Percentiles rank a stretch among this genome's conserved stretches.
Evolutionary conservation across 1,140 invertebrate genomes (phyloP).

Genomic region (Zophobas atratus): DNA sequence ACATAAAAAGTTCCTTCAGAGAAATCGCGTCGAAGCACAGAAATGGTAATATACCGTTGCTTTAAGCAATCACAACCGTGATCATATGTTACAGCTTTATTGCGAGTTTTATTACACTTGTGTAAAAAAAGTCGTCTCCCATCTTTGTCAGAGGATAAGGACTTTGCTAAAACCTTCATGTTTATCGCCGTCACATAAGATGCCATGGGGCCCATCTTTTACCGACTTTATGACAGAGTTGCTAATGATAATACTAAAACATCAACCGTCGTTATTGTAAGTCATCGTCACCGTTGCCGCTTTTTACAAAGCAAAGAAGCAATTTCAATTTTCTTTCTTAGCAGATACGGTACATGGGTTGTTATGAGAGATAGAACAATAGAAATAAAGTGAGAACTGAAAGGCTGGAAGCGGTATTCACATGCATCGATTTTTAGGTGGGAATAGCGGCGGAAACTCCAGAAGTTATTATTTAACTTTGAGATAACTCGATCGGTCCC

Average conservation of each 20-base stretch:
- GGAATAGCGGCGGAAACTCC: background rate
- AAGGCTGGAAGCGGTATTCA: background rate
- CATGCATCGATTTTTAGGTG: conserved; percentile 17
- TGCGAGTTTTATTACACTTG: conserved; percentile 38
- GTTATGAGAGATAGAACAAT: background rate
- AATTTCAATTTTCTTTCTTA: background rate
- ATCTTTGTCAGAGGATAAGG: background rate
- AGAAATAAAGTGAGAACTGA: background rate
- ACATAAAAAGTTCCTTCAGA: background rate
- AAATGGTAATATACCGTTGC: conserved; percentile 23
- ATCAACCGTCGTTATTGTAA: conserved; percentile 26
- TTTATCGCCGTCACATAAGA: conserved; percentile 29
- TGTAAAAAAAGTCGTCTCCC: conserved; percentile 17
- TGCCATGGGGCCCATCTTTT: conserved; percentile 32
- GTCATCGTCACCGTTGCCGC: conserved; percentile 8
- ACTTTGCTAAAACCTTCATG: conserved; percentile 18
- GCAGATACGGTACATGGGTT: too few relatives aligned
- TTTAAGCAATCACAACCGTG: conserved; percentile 33
- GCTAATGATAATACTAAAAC: conserved; percentile 30
- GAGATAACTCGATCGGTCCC: conserved; percentile 32
- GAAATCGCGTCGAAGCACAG: background rate
- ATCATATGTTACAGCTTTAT: conserved; percentile 36
- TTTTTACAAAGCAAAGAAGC: background rate
- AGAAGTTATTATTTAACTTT: conserved; percentile 41
- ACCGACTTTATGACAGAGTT: conserved; percentile 28